Base-by-base conservation (phyloP, 2,797 vertebrate genomes). In the Paramormyrops hopkinsi region DNA sequence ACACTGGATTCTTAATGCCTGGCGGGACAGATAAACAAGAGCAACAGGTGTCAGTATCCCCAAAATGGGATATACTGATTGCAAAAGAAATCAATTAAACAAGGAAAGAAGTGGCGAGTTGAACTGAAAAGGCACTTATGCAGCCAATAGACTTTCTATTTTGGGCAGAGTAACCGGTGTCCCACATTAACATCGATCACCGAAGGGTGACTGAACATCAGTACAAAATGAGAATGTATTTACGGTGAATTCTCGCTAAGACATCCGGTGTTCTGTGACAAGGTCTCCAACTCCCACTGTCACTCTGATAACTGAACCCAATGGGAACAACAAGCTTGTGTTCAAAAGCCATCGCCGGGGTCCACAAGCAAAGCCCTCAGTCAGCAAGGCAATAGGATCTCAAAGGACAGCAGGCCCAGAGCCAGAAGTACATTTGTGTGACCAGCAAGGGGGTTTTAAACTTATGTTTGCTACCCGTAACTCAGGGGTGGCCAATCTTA, bases 1-100 rank as follows among this genome's bases (percentile, higher is more conserved):
- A 95, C 82, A 99, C 97, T n/a, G 99, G 99, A 93, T 99, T 99
- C 95, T 98, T 99, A 93, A 99, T 97, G 92, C 98, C 99, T 99
- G 92, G 65, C 9, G 46, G 25, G 46, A 50, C 1, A 87, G 25
- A 86, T 5, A 19, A 19, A 56, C 14, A 33, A 79, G 3, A 48
- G 19, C 37, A 29, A 17, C 51, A 73, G 76, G 46, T 33, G 84
- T 86, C 48, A 85, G n/a, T 22, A 29, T 29, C 46, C 46, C 19
- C 19, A 12, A 50, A 14, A 22, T 46, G 48, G n/a, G 62, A 8
- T 33, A 7, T 8, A 46, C 25, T 37, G 59, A 69, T 12, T 19
- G 12, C 3, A 59, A 14, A 12, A 19, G 22, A 9, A 22, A 83
- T 19, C n/a, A 83, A 25, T 48, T 56, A 88, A 88, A 65, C 11